Evolutionary conservation across 2,113 vertebrate species (phyloP).

Genomic region (Rhinichthys klamathensis): DNA sequence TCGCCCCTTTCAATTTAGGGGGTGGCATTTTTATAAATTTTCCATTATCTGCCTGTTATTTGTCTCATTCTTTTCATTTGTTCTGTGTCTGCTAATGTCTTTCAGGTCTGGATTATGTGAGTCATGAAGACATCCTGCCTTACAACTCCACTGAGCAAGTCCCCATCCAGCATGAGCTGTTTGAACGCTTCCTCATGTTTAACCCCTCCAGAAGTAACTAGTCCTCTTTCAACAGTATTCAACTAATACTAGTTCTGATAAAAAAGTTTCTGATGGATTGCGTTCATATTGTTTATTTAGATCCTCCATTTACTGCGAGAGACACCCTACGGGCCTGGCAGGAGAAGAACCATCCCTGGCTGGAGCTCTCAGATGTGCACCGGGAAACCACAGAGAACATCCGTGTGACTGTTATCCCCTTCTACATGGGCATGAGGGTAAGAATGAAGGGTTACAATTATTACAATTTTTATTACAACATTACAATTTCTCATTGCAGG

Average conservation of each 20-base stretch:
- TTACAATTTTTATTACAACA: too few relatives aligned
- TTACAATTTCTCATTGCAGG: background rate
- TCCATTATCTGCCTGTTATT: background rate
- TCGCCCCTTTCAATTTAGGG: background rate
- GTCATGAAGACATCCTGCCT: slow-evolving; percentile 97
- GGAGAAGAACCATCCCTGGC: slow-evolving; percentile 98
- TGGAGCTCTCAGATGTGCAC: slow-evolving; percentile 97
- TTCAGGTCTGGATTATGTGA: slow-evolving; percentile 95
- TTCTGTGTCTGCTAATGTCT: background rate
- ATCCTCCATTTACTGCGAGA: slow-evolving; percentile 88
- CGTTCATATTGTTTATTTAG: slow-evolving; percentile 58
- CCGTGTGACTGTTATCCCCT: slow-evolving; percentile 95
- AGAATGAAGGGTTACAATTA: slow-evolving; percentile 39
- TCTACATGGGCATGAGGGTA: slow-evolving; percentile 99
- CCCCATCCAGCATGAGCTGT: slow-evolving; percentile 97
- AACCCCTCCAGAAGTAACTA: slow-evolving; percentile 90
- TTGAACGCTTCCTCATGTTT: slow-evolving; percentile 93
- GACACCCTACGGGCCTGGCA: slow-evolving; percentile 96
- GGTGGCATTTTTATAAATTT: background rate
- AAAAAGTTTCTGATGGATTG: slow-evolving; percentile 7
- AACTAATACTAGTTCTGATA: background rate
- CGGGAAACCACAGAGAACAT: slow-evolving; percentile 97
- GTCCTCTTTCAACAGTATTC: background rate
- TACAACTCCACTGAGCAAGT: slow-evolving; percentile 93
- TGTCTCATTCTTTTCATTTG: background rate